Conservation (phyloP, 2,888 invertebrate genomes). For the Aporophyla lueneburgensis region DNA sequence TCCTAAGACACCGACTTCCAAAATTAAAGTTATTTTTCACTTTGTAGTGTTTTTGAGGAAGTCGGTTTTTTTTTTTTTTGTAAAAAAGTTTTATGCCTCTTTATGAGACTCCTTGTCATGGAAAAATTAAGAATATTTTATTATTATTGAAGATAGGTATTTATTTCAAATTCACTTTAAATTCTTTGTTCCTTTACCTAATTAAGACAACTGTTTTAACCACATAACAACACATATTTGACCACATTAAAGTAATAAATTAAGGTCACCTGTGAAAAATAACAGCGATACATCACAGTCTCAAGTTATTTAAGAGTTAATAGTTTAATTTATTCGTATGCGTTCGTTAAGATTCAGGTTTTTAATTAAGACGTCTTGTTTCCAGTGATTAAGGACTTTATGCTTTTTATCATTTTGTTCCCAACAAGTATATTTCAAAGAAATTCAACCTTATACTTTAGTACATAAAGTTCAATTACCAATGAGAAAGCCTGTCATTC, state of each 20-base stretch:
- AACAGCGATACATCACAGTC: slow-evolving; percentile 57
- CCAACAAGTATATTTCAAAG: neutral
- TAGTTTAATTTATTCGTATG: slow-evolving; percentile 75
- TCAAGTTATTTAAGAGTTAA: slow-evolving; percentile 62
- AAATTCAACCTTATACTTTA: neutral
- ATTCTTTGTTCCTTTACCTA: neutral
- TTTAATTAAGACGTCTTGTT: slow-evolving; percentile 85
- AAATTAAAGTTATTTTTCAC: too few species aligned
- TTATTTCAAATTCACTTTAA: neutral
- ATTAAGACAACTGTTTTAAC: slow-evolving; percentile 28
- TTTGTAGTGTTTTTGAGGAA: too few species aligned
- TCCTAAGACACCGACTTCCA: too few species aligned
- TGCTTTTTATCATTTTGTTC: slow-evolving; percentile 74
- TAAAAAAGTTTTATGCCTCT: too few species aligned
- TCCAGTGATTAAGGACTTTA: slow-evolving; percentile 77
- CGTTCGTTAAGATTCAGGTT: slow-evolving; percentile 73
- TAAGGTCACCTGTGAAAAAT: slow-evolving; percentile 63
- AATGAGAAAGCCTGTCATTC: neutral
- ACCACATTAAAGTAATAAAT: slow-evolving; percentile 51
- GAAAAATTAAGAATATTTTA: too few species aligned
- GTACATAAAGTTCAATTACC: fast-evolving
- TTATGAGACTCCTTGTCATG: too few species aligned
- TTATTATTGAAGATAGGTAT: neutral
- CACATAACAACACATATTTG: slow-evolving; percentile 31
- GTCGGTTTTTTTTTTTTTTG: too few species aligned